Base-by-base conservation (phyloP, 37 sponge, comb jelly and placozoan species). In the Eunapius fragilis region DNA sequence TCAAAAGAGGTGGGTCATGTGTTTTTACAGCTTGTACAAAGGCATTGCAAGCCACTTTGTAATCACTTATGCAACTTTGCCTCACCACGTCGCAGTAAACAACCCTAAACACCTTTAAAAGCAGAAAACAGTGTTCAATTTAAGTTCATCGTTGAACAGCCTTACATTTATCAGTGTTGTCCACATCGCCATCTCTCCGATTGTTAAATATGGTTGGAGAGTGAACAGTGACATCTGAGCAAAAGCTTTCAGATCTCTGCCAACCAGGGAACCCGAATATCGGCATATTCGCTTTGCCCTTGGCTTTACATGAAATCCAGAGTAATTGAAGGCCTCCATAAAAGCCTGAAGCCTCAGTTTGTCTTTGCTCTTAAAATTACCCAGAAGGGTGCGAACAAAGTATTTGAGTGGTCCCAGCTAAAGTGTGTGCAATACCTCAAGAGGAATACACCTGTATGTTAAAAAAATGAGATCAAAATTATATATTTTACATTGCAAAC, bases 401-500 rank as follows among this genome's bases (percentile, higher is more conserved):
- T 88, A 88, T 37, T 88, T 88, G 83, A 77, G 77, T 32, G 84
- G 73, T 26, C 89, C 89, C 25, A 88, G 73, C 9, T 82, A 30
- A 27, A 88, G 49, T 35, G 89, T 83, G 47, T 88, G 89, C 19
- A 88, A 73, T 37, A 41, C 74, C 32, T 88, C 89, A 27, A 88
- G 72, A 24, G 89, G 89, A 33, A 79, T 88, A 28, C 79, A 82
- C 45, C 89, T 88, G 37, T 35, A 73, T 41, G 25, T 14, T 41
- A 9, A 9, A 38, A 28, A 75, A 28, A 30, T 25, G 28, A 32
- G 12, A 22, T 72, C 31, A 72, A 35, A 35, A 37, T 77, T 37
- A 77, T 36, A 77, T 34, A 11, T 37, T 36, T 33, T 34, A 58
- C 22, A 37, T 36, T 26, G 34, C 35, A 26, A 58, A 58, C 58